Percentiles rank a stretch among this genome's conserved stretches.
Evolutionary conservation across 2,113 vertebrate genomes (phyloP).

Genomic region (Axis porcinus): DNA sequence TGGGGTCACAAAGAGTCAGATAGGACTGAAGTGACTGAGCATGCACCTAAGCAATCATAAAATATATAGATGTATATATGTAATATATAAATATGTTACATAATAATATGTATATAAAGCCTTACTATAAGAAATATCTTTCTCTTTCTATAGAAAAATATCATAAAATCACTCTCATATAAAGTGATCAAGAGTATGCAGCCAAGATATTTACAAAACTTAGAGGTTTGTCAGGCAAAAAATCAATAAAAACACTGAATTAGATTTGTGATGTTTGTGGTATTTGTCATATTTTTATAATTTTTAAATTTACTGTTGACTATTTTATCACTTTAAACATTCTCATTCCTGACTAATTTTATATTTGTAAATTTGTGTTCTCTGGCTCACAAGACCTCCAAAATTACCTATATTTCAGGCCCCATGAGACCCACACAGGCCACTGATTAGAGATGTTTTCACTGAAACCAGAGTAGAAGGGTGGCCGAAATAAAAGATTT

Average conservation of each 20-base stretch:
- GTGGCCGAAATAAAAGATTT: background rate
- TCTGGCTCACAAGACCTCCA: background rate
- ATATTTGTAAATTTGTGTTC: background rate
- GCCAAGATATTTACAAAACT: background rate
- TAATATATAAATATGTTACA: background rate
- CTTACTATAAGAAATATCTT: background rate
- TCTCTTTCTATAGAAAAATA: background rate
- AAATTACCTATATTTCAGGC: background rate
- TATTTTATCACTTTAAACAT: background rate
- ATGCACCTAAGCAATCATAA: background rate
- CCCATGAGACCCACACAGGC: background rate
- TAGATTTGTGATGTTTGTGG: background rate
- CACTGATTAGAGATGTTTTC: background rate
- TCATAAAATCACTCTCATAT: background rate
- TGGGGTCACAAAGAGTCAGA: background rate
- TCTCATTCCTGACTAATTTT: background rate
- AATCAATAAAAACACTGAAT: background rate
- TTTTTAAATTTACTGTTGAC: background rate
- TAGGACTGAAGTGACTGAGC: background rate
- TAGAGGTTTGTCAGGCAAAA: background rate
- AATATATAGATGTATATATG: background rate
- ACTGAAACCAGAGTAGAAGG: background rate
- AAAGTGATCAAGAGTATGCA: background rate
- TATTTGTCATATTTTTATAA: background rate
- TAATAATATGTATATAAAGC: background rate